Evolutionary conservation across 2,888 invertebrate genomes (phyloP), one percentile per base, ranked within the genome.

Genomic region (Andrena dorsata): DNA sequence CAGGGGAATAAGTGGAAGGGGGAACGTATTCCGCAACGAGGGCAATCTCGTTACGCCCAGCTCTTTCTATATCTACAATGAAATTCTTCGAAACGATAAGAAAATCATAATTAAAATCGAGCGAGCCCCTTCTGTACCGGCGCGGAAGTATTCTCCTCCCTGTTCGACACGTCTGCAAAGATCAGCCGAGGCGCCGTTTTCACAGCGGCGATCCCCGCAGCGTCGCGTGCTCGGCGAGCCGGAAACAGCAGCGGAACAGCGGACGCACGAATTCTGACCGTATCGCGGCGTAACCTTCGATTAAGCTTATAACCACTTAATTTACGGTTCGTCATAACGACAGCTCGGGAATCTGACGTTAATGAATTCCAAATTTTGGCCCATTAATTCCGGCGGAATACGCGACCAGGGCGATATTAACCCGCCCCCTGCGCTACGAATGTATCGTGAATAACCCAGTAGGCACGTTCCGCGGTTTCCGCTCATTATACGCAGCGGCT

Each of bases 301-400:
- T 66, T 65, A 70, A 74, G 47, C 26, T 74, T 69, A 41, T 56
- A 61, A 63, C 53, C 60, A 51, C 68, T 75, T 75, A 70, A 80
- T 71, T 70, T 71, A 61, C 61, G 49, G 66, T 26, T 66, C 30
- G 56, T 66, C 76, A 47, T 30, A n/a, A 72, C 63, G 63, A 80
- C 63, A 47, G 63, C 71, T 76, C 68, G 51, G 53, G 66, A 64
- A 80, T 80, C 65, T 63, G 73, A 77, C 69, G 76, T 85, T 78
- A 85, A 87, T 74, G 77, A 82, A 74, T 78, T 70, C 78, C 71
- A 85, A 87, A 87, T 87, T 80, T 76, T 65, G 69, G 41, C 26
- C 64, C 73, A 80, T 83, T 87, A 83, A 87, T 83, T 60, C 64
- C 32, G 63, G 49, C 70, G 70, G 68, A 83, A 78, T 76, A 73